Base-by-base conservation (phyloP, 1,140 invertebrate species). In the Bombus huntii region DNA sequence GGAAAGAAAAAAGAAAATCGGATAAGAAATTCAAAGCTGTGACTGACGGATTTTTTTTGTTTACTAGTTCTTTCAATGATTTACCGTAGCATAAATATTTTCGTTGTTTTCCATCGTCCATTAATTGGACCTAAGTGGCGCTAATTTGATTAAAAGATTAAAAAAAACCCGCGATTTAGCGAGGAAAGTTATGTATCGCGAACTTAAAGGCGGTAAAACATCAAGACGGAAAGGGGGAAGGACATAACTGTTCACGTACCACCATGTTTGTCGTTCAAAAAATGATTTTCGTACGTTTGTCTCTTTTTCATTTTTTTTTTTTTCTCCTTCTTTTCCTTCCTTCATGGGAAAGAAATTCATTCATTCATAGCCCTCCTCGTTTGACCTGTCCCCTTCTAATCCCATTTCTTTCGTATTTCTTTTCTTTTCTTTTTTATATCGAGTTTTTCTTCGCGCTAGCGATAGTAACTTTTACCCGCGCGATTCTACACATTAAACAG, bases 401-500 rank as follows among this genome's bases (percentile, higher is more conserved):
- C 66, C 86, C 42, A 59, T 72, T 28, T 62, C 28, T 62, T 12
- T 28, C 25, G 81, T 81, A 62, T 62, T 12, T 73, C 71, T 86
- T 73, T 72, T 18, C 53, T 57, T 77, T 75, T 68, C 73, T 57
- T 42, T 57, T n/a, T 85, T 57, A 57, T 70, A 71, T 42, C 70
- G 62, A 83, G 39, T 77, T 76, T 78, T 70, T 39, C n/a, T 13
- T 47, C 59, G 59, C 59, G 53, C 28, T 62, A 59, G 39, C 5
- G 22, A 78, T 87, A 65, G 74, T 65, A 71, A 87, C 57, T 62
- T 85, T 53, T 53, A 81, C 47, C 57, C 75, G 70, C 68, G 72
- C 83, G 62, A 78, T 82, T 73, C 44, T 74, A 37, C 77, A 78
- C 72, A 83, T 59, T 87, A 70, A 85, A 84, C 84, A 57, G 59